Evolutionary conservation across 2,888 invertebrate genomes (phyloP).

Genomic region (Sarcophaga rosellei): DNA sequence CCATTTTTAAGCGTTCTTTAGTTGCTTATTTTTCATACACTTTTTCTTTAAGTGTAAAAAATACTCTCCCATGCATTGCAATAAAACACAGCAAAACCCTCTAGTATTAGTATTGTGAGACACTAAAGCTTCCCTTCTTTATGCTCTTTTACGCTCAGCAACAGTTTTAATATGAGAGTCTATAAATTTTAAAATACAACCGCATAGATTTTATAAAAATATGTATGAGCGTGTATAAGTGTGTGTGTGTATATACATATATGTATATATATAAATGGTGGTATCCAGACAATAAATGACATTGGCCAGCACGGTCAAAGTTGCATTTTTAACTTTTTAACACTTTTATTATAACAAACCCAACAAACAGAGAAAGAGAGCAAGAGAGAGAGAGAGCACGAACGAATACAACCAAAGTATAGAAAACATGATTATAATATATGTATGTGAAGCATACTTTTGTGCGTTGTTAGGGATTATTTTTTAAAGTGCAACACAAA

Average conservation of each 20-base stretch:
- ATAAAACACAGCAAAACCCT: too few species aligned
- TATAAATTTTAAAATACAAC: conserved; percentile 45
- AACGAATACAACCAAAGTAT: too few species aligned
- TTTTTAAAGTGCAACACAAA: conserved; percentile 1
- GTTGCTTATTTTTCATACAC: too few species aligned
- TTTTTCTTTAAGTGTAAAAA: too few species aligned
- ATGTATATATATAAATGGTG: neutral
- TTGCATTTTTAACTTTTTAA: conserved; percentile 64
- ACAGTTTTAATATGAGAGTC: conserved; percentile 26
- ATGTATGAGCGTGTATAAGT: neutral
- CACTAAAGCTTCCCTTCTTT: too few species aligned
- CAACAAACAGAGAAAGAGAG: neutral
- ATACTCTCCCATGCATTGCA: too few species aligned
- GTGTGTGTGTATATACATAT: neutral
- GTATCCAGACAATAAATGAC: conserved; percentile 56
- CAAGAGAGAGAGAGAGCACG: too few species aligned
- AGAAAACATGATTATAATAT: too few species aligned
- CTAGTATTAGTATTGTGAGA: too few species aligned
- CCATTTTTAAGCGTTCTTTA: too few species aligned
- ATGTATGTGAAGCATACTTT: conserved; percentile 20
- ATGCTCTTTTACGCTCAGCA: neutral
- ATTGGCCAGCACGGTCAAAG: conserved; percentile 64
- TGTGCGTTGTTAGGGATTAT: neutral
- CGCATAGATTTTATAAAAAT: conserved; percentile 33
- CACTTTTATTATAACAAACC: conserved; percentile 5